A percentile compares a stretch with the other conserved stretches of the same genome.
Conservation (phyloP, 2,113 vertebrate species). For the Charadrius vociferus region DNA sequence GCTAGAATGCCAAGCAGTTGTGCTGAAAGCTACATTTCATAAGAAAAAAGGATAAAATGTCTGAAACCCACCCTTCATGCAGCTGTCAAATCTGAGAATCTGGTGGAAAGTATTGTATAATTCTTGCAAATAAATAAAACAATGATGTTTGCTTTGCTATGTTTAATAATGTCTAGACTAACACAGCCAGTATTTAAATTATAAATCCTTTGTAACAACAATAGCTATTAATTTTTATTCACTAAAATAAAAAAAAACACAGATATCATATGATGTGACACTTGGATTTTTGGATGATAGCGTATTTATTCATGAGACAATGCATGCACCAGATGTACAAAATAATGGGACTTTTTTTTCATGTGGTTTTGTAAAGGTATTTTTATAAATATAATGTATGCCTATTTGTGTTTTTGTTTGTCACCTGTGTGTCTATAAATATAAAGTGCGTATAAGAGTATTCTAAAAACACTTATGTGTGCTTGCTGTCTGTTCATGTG, state of each 20-base stretch:
- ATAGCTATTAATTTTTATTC: neutral
- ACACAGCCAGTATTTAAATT: neutral
- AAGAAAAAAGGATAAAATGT: neutral
- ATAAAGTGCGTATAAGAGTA: neutral
- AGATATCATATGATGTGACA: neutral
- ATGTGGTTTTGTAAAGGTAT: neutral
- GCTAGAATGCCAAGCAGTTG: neutral
- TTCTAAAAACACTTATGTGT: neutral
- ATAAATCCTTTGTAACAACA: neutral
- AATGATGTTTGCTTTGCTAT: neutral
- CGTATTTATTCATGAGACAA: neutral
- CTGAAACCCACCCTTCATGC: neutral
- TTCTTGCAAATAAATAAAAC: neutral
- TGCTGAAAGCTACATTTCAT: neutral
- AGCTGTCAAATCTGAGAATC: neutral
- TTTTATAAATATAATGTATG: neutral
- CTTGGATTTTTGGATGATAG: neutral
- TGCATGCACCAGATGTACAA: neutral
- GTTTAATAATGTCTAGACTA: neutral
- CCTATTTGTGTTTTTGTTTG: neutral
- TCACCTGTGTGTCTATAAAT: neutral
- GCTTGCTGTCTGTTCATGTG: neutral
- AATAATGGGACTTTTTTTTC: neutral
- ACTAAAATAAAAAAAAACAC: neutral
- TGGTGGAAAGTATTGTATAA: neutral